Conservation (phyloP, 2,888 invertebrate species). For the Sisyra nigra region DNA sequence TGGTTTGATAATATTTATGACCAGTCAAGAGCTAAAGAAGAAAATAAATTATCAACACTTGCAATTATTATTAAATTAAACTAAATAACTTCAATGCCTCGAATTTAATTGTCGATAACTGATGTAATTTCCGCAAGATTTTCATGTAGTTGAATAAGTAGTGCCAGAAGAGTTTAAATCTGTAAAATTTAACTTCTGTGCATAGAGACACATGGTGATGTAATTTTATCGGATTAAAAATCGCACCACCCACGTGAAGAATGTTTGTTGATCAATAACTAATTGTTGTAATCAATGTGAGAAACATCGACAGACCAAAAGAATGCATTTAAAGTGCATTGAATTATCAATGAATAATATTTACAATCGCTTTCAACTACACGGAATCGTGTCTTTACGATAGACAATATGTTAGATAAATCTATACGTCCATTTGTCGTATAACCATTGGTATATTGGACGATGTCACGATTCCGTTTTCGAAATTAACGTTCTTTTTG, state of each 20-base stretch:
- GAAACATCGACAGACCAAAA: neutral
- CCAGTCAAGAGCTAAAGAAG: neutral
- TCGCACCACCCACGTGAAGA: slow-evolving; percentile 6
- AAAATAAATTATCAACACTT: too few relatives aligned
- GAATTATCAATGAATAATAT: slow-evolving; percentile 5
- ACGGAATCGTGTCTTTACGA: slow-evolving; percentile 1
- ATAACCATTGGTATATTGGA: neutral
- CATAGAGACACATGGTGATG: neutral
- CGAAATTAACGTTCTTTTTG: neutral
- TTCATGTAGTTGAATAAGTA: too few relatives aligned
- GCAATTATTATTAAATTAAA: too few relatives aligned
- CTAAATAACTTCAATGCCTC: too few relatives aligned
- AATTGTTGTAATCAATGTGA: slow-evolving; percentile 9
- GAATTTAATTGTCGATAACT: too few relatives aligned
- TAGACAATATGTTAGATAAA: slow-evolving; percentile 2
- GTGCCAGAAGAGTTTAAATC: too few relatives aligned
- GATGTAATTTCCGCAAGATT: too few relatives aligned
- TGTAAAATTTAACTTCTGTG: neutral
- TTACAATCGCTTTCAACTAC: neutral
- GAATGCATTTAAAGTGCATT: slow-evolving; percentile 4
- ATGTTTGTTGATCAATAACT: slow-evolving; percentile 8
- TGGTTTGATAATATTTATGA: neutral
- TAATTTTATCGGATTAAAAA: neutral
- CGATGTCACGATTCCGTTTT: neutral
- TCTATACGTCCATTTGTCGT: neutral